A percentile compares a stretch with the other conserved stretches of the same genome.
These are phyloP conservation scores for Semnornis frantzii DNA, from an alignment of 2,113 vertebrate species.

Conservation along the genomic window DNA sequence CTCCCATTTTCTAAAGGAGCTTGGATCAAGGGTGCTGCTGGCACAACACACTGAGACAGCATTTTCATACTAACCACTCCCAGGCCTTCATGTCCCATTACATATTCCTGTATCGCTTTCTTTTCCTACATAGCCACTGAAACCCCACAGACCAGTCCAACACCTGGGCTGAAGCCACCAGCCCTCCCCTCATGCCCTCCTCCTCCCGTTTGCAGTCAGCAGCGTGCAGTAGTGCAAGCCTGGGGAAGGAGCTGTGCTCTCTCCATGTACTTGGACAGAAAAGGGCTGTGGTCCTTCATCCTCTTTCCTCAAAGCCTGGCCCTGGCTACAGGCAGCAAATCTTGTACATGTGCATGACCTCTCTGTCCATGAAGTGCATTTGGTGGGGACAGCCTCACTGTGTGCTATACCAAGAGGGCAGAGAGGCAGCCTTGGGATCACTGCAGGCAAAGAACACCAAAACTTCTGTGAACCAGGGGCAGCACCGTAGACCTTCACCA, in stretches of 20 bases:
- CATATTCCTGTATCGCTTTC: not conserved
- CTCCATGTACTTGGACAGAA: not conserved
- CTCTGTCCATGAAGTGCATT: not conserved
- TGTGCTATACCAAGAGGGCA: not conserved
- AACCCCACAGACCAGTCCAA: fast-evolving
- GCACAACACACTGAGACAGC: not conserved
- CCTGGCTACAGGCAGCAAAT: not conserved
- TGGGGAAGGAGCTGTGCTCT: not conserved
- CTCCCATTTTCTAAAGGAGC: not conserved
- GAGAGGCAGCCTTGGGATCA: not conserved
- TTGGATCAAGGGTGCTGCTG: not conserved
- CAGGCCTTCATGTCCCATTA: not conserved
- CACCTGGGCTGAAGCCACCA: not conserved
- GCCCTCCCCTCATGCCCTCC: fast-evolving
- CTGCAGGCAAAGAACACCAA: not conserved
- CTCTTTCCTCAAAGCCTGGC: not conserved
- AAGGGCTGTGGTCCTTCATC: fast-evolving
- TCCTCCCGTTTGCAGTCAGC: not conserved
- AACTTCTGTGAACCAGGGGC: not conserved
- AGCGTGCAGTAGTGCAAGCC: not conserved
- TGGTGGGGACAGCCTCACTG: not conserved
- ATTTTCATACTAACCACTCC: not conserved
- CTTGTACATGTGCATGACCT: fast-evolving
- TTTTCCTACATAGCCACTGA: not conserved
- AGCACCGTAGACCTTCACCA: not conserved